Evolutionary conservation across 2,888 invertebrate genomes (phyloP).

Genomic region (Oxystoma pomonae): DNA sequence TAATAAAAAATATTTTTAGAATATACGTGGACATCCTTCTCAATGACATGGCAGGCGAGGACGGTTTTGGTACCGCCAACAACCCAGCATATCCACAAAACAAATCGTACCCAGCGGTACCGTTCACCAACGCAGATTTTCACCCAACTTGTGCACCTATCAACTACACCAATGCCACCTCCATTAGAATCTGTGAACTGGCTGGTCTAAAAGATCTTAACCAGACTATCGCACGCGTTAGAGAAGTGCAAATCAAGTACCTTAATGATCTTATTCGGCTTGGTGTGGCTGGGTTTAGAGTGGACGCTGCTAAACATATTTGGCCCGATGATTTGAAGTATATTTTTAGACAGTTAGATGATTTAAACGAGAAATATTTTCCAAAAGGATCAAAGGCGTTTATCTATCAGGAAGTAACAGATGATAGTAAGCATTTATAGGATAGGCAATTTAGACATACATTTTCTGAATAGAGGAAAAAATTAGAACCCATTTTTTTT

Average conservation of each 20-base stretch:
- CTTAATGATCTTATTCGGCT: conserved; percentile 50
- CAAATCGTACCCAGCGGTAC: conserved; percentile 55
- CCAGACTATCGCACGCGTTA: conserved; percentile 48
- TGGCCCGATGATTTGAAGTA: conserved; percentile 54
- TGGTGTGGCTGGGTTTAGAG: conserved; percentile 57
- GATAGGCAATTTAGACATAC: too few species aligned
- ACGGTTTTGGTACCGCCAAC: conserved; percentile 58
- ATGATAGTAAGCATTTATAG: conserved; percentile 50
- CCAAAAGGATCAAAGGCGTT: conserved; percentile 59
- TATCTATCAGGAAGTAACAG: conserved; percentile 74
- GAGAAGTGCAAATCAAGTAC: too few species aligned
- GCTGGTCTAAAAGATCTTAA: conserved; percentile 36
- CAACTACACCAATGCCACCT: conserved; percentile 58
- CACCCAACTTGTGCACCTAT: conserved; percentile 62
- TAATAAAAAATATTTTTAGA: too few species aligned
- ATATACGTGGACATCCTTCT: conserved; percentile 72
- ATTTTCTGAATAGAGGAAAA: too few species aligned
- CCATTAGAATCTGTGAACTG: conserved; percentile 52
- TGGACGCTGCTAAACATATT: conserved; percentile 54
- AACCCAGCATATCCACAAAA: conserved; percentile 49
- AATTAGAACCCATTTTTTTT: too few species aligned
- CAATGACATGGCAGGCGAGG: conserved; percentile 69
- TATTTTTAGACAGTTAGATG: conserved; percentile 52
- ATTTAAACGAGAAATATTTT: conserved; percentile 63
- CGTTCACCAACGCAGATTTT: conserved; percentile 66